phyloP scores from a whole-genome alignment of 2,113 vertebrate species.

The Xiphophorus maculatus region DNA sequence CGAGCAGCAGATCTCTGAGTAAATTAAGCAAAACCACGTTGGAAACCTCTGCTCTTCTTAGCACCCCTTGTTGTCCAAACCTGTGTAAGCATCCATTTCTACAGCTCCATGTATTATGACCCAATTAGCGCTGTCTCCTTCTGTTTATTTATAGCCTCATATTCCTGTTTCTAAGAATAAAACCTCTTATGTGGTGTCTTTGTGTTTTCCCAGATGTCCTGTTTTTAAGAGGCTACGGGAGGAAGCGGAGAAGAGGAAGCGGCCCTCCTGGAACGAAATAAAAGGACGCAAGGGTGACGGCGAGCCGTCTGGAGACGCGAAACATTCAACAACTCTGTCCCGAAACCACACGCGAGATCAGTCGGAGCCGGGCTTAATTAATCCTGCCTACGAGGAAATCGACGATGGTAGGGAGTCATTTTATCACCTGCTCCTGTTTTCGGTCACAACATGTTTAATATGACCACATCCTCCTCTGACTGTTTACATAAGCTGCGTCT shows the following conservation, averaged over 20 bases:
- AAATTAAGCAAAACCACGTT: constrained; percentile 52
- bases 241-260: constrained; percentile 83
- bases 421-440: not conserved
- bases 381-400: constrained; percentile 89
- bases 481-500: not conserved
- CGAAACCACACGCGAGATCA: constrained; percentile 60
- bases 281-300: constrained; percentile 76
- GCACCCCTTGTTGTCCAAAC: not conserved
- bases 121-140: constrained; percentile 2
- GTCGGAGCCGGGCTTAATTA: constrained; percentile 87
- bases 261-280: constrained; percentile 79
- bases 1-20: constrained; percentile 39
- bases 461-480: not conserved
- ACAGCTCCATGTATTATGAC: not conserved
- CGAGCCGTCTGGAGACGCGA: constrained; percentile 75
- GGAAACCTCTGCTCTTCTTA: constrained; percentile 53
- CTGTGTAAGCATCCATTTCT: not conserved
- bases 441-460: constrained; percentile 14
- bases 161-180: constrained; percentile 12
- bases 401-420: constrained; percentile 84
- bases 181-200: constrained; percentile 5
- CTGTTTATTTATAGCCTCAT: not conserved
- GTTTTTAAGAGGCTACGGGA: constrained; percentile 85
- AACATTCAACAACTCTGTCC: constrained; percentile 58
- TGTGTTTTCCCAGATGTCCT: constrained; percentile 80